These are phyloP conservation scores for Dolichoris vasculosae DNA, from an alignment of 1,140 invertebrate species.

Conservation along the genomic window DNA sequence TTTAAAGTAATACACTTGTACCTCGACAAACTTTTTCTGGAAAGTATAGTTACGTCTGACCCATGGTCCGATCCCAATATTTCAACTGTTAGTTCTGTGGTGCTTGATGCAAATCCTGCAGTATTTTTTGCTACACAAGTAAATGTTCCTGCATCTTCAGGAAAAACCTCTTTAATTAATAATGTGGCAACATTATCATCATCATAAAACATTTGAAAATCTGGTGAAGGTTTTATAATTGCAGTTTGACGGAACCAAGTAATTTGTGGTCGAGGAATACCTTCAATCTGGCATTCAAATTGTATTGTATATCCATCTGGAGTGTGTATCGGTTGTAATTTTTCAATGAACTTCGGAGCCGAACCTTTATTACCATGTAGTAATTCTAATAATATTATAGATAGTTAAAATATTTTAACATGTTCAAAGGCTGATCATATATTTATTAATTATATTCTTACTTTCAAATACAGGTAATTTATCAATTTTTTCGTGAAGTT, in stretches of 20 bases:
- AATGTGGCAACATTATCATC: slow-evolving; percentile 94
- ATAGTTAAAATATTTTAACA: background rate
- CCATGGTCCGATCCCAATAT: slow-evolving; percentile 91
- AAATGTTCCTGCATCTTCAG: slow-evolving; percentile 97
- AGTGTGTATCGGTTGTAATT: slow-evolving; percentile 87
- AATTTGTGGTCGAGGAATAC: slow-evolving; percentile 90
- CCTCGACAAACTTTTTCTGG: slow-evolving; percentile 86
- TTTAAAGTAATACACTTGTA: slow-evolving; percentile 51
- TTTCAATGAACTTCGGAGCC: slow-evolving; percentile 90
- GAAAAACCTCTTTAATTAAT: slow-evolving; percentile 95
- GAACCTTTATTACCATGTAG: slow-evolving; percentile 83
- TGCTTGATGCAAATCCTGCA: slow-evolving; percentile 93
- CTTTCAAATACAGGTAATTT: slow-evolving; percentile 93
- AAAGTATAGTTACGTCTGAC: slow-evolving; percentile 85
- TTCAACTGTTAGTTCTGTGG: slow-evolving; percentile 92
- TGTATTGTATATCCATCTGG: slow-evolving; percentile 91
- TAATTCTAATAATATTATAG: slow-evolving; percentile 78
- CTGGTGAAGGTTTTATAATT: slow-evolving; percentile 91
- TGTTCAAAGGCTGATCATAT: background rate
- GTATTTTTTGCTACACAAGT: slow-evolving; percentile 97
- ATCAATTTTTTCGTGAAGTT: slow-evolving; percentile 92
- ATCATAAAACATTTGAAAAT: slow-evolving; percentile 95
- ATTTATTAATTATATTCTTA: slow-evolving; percentile 74
- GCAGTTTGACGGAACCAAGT: slow-evolving; percentile 96
- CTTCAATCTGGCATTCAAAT: slow-evolving; percentile 93